Evolutionary conservation across 1,140 invertebrate genomes (phyloP).

Genomic region (Octopus bimaculoides): DNA sequence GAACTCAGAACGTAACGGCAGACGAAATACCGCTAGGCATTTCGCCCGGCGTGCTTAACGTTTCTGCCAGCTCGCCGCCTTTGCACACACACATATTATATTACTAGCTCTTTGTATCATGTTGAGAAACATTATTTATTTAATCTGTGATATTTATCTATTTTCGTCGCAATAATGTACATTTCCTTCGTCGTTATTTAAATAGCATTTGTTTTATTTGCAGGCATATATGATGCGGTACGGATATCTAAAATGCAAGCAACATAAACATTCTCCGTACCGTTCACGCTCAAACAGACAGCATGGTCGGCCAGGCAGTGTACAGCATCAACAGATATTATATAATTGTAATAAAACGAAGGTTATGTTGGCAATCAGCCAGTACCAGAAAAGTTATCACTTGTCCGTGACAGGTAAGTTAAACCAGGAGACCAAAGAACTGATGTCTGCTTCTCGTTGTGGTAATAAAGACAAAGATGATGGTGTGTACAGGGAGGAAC

Average conservation of each 20-base stretch:
- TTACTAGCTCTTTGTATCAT: too few species aligned
- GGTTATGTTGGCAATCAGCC: conserved; percentile 41
- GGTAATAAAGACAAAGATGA: conserved; percentile 55
- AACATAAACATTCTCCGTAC: conserved; percentile 19
- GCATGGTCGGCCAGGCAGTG: neutral
- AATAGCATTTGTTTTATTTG: neutral
- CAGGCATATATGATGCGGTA: conserved; percentile 21
- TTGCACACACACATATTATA: too few species aligned
- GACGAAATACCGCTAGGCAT: too few species aligned
- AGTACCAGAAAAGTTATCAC: conserved; percentile 55
- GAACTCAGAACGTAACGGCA: too few species aligned
- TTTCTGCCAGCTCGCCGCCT: too few species aligned
- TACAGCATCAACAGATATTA: conserved; percentile 13
- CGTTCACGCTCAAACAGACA: neutral
- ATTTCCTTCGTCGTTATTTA: too few species aligned
- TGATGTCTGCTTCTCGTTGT: conserved; percentile 55
- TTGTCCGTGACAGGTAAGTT: conserved; percentile 51
- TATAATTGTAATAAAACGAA: conserved; percentile 33
- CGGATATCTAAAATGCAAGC: conserved; percentile 41
- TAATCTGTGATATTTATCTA: too few species aligned
- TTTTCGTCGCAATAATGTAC: too few species aligned
- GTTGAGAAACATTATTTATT: too few species aligned
- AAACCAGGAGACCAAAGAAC: conserved; percentile 46
- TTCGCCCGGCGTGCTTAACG: too few species aligned
- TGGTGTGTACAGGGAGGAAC: neutral